Conservation (phyloP, 1,140 invertebrate genomes). For the Carposina sasakii region DNA sequence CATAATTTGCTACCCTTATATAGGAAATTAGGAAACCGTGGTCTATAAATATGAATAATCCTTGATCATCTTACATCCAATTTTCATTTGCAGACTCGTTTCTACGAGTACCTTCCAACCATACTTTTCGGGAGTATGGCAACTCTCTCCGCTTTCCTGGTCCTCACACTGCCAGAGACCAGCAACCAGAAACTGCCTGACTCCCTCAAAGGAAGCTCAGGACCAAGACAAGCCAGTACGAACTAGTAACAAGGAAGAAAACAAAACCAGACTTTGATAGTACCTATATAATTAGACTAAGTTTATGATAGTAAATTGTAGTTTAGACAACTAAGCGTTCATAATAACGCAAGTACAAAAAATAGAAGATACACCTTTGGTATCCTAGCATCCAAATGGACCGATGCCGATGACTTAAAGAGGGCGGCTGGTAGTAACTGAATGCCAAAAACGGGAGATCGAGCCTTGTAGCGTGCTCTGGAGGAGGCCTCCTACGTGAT, state of each 20-base stretch:
- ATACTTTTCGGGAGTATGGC: conserved; percentile 81
- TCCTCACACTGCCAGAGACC: conserved; percentile 79
- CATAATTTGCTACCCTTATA: too few species aligned
- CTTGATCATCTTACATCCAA: too few species aligned
- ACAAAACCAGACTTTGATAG: conserved; percentile 27
- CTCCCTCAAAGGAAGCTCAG: conserved; percentile 76
- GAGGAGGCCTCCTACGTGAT: too few species aligned
- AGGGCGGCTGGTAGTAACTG: too few species aligned
- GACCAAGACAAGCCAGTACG: conserved; percentile 64
- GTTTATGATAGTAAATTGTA: conserved; percentile 11
- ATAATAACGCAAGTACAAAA: too few species aligned
- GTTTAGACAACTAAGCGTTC: conserved; percentile 1
- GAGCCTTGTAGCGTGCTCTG: too few species aligned
- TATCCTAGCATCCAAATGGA: too few species aligned
- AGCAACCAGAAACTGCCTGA: conserved; percentile 77
- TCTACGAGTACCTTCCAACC: conserved; percentile 75
- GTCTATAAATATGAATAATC: too few species aligned
- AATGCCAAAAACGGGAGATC: too few species aligned
- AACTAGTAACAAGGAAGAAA: conserved; percentile 26
- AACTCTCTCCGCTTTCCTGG: conserved; percentile 74
- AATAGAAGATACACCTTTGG: too few species aligned
- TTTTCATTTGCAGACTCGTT: conserved; percentile 44
- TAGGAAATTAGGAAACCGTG: too few species aligned
- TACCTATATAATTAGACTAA: background rate
- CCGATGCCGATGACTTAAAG: too few species aligned